Evolutionary conservation across 2,888 invertebrate genomes (phyloP), one percentile per base, ranked within the genome.

Genomic region (Dysmachus trigonus): DNA sequence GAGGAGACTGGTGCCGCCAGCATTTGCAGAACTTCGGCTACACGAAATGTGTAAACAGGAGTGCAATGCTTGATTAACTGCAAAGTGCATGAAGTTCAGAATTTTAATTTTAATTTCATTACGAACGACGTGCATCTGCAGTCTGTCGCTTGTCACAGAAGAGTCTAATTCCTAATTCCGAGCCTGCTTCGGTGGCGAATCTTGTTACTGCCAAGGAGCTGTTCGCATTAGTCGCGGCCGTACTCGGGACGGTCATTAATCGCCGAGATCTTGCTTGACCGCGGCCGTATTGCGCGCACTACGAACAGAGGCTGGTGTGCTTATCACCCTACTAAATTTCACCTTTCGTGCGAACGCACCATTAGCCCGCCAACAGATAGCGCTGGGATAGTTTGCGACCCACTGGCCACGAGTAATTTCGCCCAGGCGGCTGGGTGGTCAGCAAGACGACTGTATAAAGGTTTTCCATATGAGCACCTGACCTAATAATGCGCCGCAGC

Each of bases 271-370:
- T 53, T 51, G 31, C 51, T 18, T 13, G 79, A 53, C 79, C 51
- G 79, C 35, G 30, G 22, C 51, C 27, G 27, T 51, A 10, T 27
- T 51, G 79, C 6, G n/a, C 51, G 35, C 38, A n/a, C n/a, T n/a
- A n/a, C n/a, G n/a, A n/a, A n/a, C n/a, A n/a, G n/a, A 18, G 18
- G 76, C 31, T 27, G 35, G 7, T 22, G 18, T 76, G 51, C 51
- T 31, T 79, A 83, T 83, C 38, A 13, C 38, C 18, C 33, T 47
- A 72, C 47, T 27, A 84, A 72, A 73, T 72, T 84, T 84, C 38
- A 84, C 47, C 73, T 84, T 84, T 47, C 84, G 47, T 84, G 84
- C 31, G 72, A 27, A 38, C n/a, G 22, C 8, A 27, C 41, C 84
- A 84, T 84, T 84, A 84, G 73, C 41, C 31, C n/a, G 30, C 47